Base-by-base conservation (phyloP, 2,113 vertebrate species). In the Corvus moneduloides region DNA sequence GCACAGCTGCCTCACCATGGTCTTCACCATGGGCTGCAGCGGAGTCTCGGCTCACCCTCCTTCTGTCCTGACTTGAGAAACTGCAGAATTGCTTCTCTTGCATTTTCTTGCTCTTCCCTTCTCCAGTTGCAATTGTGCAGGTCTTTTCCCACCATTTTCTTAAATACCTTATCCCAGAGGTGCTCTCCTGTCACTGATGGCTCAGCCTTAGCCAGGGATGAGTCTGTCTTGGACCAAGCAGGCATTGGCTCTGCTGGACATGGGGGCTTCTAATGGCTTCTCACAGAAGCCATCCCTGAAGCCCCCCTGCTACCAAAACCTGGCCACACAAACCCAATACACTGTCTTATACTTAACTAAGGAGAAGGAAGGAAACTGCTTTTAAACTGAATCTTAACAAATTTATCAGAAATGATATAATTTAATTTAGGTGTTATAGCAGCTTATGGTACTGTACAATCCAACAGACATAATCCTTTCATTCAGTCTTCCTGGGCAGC, bases 401-500 rank as follows among this genome's bases (percentile, higher is more conserved):
- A 49, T 49, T 84, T 54, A 14, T 63, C 46, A 72, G 56, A 75
- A 62, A 63, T 93, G 0, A 59, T 79, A 24, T 4, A 27, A 23
- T 68, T 67, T 24, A 48, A 6, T 74, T 76, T 49, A 10, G 3
- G 8, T 27, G 20, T 51, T 63, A 33, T 13, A 59, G 39, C 44
- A 82, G 35, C 0, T 0, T 74, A 61, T 30, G 30, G 2, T n/a
- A 9, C 28, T 62, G 5, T 18, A 24, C 5, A 2, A 55, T 68
- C 21, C 52, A 86, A 32, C 17, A 83, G 49, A 66, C 37, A 22
- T 1, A 62, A 55, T 37, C 17, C 23, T 94, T 81, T 19, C 6
- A 43, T 55, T 84, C 56, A 83, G 15, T 62, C 19, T 62, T 89
- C 46, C 69, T 82, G 58, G 46, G n/a, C 32, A 89, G 21, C 27